These are phyloP conservation scores for Cerastis leucographa DNA, from an alignment of 2,888 invertebrate genomes.

Conservation along the genomic window DNA sequence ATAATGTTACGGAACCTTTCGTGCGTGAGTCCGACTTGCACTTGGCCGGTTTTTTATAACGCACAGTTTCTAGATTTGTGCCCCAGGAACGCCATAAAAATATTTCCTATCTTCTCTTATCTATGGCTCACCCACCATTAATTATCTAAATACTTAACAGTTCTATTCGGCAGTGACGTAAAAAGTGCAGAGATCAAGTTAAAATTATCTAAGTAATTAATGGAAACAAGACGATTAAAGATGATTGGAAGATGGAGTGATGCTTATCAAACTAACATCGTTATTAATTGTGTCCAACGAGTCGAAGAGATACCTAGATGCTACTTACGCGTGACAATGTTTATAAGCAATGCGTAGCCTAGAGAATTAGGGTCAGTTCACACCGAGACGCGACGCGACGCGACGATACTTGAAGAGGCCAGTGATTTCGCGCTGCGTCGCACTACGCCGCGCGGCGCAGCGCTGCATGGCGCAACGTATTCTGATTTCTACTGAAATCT, in stretches of 20 bases:
- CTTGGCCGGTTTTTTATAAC: too few species aligned
- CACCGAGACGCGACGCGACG: too few species aligned
- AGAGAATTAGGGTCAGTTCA: too few species aligned
- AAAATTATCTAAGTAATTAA: not conserved
- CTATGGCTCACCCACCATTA: not conserved
- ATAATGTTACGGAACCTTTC: too few species aligned
- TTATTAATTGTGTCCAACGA: slow-evolving; percentile 21
- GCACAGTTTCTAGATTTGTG: too few species aligned
- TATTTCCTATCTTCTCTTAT: too few species aligned
- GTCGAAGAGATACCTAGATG: not conserved
- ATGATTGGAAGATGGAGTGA: not conserved
- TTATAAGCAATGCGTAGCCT: slow-evolving; percentile 15
- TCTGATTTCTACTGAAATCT: too few species aligned
- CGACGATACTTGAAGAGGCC: too few species aligned
- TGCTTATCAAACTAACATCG: not conserved
- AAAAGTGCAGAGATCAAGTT: not conserved
- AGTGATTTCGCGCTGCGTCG: too few species aligned
- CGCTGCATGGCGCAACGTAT: too few species aligned
- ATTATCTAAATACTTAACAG: not conserved
- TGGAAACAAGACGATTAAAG: not conserved
- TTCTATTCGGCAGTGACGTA: not conserved
- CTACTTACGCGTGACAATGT: slow-evolving; percentile 8
- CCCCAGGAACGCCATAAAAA: not conserved
- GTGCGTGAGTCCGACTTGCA: too few species aligned
- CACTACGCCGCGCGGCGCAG: too few species aligned